Evolutionary conservation across 2,113 vertebrate genomes (phyloP).

Genomic region (Cercopithecus mona): DNA sequence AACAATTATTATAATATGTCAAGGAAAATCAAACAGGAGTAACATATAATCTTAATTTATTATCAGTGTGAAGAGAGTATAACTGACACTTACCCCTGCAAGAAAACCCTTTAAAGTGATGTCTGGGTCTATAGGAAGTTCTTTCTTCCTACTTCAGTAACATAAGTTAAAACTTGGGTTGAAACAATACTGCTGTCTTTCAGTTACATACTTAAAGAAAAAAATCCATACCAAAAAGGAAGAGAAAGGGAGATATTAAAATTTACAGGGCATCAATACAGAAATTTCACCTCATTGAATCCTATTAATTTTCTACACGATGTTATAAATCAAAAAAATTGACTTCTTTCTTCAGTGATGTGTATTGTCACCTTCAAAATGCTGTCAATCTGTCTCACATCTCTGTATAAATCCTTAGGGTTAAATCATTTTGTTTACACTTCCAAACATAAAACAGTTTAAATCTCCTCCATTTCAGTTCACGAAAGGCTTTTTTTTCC

Average conservation of each 20-base stretch:
- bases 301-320: background rate
- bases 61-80: background rate
- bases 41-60: constrained; percentile 12
- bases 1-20: background rate
- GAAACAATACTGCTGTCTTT: background rate
- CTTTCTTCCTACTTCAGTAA: background rate
- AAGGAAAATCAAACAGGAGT: constrained; percentile 8
- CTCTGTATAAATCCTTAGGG: constrained; percentile 20
- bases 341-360: background rate
- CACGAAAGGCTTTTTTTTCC: background rate
- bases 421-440: constrained; percentile 9
- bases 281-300: background rate
- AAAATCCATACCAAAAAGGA: background rate
- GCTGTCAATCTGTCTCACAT: background rate
- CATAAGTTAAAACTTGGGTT: background rate
- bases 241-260: constrained; percentile 15
- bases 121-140: background rate
- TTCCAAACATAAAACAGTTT: background rate
- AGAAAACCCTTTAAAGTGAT: background rate
- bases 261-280: background rate
- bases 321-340: constrained; percentile 29
- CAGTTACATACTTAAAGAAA: background rate
- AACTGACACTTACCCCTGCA: background rate
- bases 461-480: constrained; percentile 45
- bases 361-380: background rate